phyloP scores from a whole-genome alignment of 2,797 vertebrate species.

The Phylloscopus collybita region DNA sequence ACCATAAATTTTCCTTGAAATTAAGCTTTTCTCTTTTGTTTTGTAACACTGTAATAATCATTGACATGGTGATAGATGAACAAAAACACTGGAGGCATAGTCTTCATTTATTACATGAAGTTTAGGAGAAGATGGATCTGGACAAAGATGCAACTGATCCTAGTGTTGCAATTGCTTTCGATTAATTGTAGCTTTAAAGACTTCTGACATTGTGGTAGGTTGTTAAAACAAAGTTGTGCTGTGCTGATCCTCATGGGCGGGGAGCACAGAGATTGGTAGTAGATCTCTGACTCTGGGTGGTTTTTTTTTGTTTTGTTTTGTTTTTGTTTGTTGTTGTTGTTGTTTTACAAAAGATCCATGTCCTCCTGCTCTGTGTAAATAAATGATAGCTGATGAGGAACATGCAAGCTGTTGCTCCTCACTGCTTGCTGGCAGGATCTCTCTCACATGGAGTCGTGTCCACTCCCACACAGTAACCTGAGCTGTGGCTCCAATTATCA shows the following conservation, averaged over 20 bases:
- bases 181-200: neutral
- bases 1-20: slow-evolving; percentile 38
- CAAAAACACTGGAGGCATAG: neutral
- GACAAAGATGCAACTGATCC: neutral
- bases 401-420: neutral
- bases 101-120: slow-evolving; percentile 17
- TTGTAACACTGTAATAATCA: neutral
- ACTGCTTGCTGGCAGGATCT: neutral
- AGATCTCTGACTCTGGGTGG: neutral
- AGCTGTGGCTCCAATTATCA: fast-evolving
- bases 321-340: neutral
- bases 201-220: neutral
- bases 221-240: neutral
- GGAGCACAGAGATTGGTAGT: neutral
- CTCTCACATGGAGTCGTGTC: neutral
- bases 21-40: slow-evolving; percentile 1
- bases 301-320: too few species aligned
- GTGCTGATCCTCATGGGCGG: fast-evolving
- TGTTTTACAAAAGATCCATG: neutral
- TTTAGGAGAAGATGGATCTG: neutral
- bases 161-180: neutral
- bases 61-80: neutral
- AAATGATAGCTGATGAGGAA: neutral
- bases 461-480: fast-evolving
- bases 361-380: neutral